Evolutionary conservation across 2,888 invertebrate genomes (phyloP), one percentile per base, ranked within the genome.

Genomic region (Tenodera sinensis): DNA sequence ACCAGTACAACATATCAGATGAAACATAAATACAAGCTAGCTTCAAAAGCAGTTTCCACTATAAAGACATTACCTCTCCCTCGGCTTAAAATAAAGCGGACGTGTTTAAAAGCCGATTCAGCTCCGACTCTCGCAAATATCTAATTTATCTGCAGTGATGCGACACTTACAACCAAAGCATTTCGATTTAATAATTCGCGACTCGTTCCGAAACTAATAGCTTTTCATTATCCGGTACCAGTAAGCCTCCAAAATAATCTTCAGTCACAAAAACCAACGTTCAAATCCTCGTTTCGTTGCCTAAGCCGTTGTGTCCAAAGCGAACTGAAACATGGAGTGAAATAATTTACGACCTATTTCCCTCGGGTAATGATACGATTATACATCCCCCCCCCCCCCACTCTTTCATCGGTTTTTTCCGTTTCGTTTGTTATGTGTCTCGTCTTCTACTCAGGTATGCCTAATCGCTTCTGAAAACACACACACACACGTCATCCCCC

Each of bases 331-430:
- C 42, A 42, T 12, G 42, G 42, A 42, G 42, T 20, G 83, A 82
- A 83, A 87, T 87, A 87, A 87, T 87, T 90, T 87, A 88, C 90
- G 87, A 89, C 71, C 89, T 87, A 90, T 28, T 89, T 83, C 71
- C 54, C 88, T 86, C 83, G 88, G 34, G 85, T 88, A 90, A 90
- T 88, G 88, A 90, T 88, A 30, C 85, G 86, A 90, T 89, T 84
- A 84, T 27, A 90, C 54, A 71, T 71, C 6, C 20, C 54, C 54
- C 20, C 54, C 54, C 54, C 3, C 54, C 6, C 20, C 54, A 25
- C 20, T 71, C 25, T 71, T 71, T 71, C 25, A 20, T 71, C 42
- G 15, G 15, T 71, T 71, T 25, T 25, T 71, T 71, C 54, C 54
- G 54, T 71, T 71, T 71, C 54, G 54, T 71, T 71, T 71, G 54